A percentile compares a stretch with the other conserved stretches of the same genome.
These are phyloP conservation scores for Polypedilum vanderplanki DNA, from an alignment of 1,140 invertebrate species.

Conservation along the genomic window DNA sequence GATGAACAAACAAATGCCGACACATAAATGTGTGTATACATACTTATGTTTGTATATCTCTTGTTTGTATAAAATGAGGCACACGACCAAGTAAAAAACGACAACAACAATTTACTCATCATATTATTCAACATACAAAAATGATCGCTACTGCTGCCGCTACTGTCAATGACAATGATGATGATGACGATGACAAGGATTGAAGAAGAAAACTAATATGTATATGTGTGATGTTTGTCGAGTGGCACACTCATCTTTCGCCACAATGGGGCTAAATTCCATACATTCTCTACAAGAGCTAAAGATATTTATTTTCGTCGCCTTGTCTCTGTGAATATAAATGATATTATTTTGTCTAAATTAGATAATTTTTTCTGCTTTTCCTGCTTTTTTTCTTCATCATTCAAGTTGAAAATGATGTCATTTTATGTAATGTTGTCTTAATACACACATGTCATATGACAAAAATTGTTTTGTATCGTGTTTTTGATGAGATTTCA, in stretches of 20 bases:
- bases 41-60: too few species aligned
- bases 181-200: neutral
- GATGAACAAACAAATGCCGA: too few species aligned
- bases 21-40: too few species aligned
- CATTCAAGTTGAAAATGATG: neutral
- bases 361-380: slow-evolving; percentile 23
- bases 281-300: too few species aligned
- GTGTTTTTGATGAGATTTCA: too few species aligned
- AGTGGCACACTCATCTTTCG: slow-evolving; percentile 15
- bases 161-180: neutral
- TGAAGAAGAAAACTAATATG: neutral
- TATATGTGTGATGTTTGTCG: slow-evolving; percentile 17
- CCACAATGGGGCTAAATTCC: neutral
- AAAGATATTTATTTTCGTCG: slow-evolving; percentile 25
- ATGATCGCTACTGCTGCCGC: too few species aligned
- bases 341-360: slow-evolving; percentile 24
- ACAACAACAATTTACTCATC: too few species aligned
- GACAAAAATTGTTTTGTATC: too few species aligned
- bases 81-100: neutral
- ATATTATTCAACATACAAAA: too few species aligned
- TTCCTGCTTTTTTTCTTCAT: neutral
- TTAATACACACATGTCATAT: neutral
- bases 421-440: neutral
- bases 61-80: neutral
- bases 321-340: slow-evolving; percentile 29